These are phyloP conservation scores for Augiades crinisus DNA, from an alignment of 2,888 invertebrate genomes.

Conservation along the genomic window DNA sequence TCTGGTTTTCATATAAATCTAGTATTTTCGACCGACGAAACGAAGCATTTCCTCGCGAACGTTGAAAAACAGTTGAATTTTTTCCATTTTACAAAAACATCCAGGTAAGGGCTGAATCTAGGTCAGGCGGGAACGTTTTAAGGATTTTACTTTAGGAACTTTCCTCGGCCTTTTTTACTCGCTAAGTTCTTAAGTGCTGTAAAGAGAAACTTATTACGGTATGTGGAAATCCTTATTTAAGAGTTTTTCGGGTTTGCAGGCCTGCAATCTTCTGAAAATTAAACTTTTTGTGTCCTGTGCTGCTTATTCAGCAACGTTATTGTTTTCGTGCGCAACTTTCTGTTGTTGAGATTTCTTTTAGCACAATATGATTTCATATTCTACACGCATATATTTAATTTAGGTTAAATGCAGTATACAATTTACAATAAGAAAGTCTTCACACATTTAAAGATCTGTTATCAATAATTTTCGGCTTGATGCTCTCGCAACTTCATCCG, in stretches of 20 bases:
- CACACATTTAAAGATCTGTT: too few relatives aligned
- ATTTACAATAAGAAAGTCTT: too few relatives aligned
- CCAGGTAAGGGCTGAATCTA: conserved; percentile 24
- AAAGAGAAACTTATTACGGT: conserved; percentile 25
- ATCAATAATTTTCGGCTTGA: too few relatives aligned
- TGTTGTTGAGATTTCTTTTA: too few relatives aligned
- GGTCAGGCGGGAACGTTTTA: conserved; percentile 24
- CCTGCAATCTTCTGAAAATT: conserved; percentile 13
- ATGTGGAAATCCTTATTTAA: conserved; percentile 24
- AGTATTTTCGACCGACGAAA: conserved; percentile 21
- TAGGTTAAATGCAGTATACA: too few relatives aligned
- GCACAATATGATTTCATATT: too few relatives aligned
- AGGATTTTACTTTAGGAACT: conserved; percentile 28
- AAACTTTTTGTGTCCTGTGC: conserved; percentile 4
- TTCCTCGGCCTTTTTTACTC: conserved; percentile 24
- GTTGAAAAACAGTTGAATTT: conserved; percentile 22
- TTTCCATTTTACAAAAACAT: conserved; percentile 22
- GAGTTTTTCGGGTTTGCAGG: conserved; percentile 10
- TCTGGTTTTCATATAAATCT: not conserved
- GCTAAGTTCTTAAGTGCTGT: conserved; percentile 26
- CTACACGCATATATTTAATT: too few relatives aligned
- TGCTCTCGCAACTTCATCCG: too few relatives aligned
- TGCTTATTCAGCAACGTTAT: too few relatives aligned
- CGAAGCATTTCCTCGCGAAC: conserved; percentile 12
- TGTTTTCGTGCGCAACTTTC: too few relatives aligned